phyloP scores from a whole-genome alignment of 1,140 invertebrate genomes.

The Sipha flava region DNA sequence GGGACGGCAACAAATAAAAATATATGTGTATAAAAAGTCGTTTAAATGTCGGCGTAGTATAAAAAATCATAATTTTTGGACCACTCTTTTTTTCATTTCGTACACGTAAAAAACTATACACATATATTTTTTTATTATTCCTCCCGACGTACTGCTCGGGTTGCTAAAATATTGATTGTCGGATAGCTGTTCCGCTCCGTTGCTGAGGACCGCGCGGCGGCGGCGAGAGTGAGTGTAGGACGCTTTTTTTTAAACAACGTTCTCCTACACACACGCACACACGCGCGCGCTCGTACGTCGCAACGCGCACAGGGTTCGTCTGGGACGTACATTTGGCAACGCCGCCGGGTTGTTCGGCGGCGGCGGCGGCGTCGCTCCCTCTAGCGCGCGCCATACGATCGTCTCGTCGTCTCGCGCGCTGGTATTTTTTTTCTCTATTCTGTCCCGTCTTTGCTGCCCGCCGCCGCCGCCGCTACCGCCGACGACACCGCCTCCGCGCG shows the following conservation, averaged over 20 bases:
- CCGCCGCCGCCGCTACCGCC: background rate
- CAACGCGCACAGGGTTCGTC: conserved; percentile 18
- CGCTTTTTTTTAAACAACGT: conserved; percentile 28
- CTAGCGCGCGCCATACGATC: background rate
- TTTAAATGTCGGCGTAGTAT: background rate
- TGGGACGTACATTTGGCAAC: conserved; percentile 31
- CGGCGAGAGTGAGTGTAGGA: conserved; percentile 16
- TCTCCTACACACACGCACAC: background rate
- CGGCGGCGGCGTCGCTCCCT: background rate
- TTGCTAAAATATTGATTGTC: conserved; percentile 32
- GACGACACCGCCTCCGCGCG: background rate
- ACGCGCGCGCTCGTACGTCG: background rate
- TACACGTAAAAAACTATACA: background rate
- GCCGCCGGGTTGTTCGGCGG: conserved; percentile 20
- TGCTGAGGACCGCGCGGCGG: background rate
- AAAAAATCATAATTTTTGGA: background rate
- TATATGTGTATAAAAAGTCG: background rate
- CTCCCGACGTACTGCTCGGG: background rate
- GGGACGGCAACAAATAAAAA: background rate
- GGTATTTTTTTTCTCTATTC: conserved; percentile 22
- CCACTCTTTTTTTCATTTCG: background rate
- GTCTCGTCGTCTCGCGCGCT: conserved; percentile 27
- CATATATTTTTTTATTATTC: conserved; percentile 8
- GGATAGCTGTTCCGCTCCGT: background rate
- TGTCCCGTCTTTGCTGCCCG: conserved; percentile 19